Base-by-base conservation (phyloP, 2,888 invertebrate genomes). In the Myopa testacea region DNA sequence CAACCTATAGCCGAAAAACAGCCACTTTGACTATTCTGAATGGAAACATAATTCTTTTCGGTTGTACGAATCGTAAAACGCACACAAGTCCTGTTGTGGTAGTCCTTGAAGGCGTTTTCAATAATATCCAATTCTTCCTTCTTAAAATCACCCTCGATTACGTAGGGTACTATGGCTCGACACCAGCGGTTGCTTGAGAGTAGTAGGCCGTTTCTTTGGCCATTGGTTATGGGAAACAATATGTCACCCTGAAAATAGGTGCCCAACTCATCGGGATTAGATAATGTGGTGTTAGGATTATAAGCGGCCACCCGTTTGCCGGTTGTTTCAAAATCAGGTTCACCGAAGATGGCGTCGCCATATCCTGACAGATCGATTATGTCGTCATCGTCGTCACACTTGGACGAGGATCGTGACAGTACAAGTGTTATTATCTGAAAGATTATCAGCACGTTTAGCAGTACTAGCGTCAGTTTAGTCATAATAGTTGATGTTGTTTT, bases 1-100 rank as follows among this genome's bases (percentile, higher is more conserved):
- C 92, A 91, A 0, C 95, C 95, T 0, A 95, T 93, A 82, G 93
- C 93, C 19, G 95, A 94, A 95, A 95, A 95, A 85, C 95, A 95
- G 0, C 95, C 95, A 0, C 93, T 92, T 67, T 91, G 91, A 6
- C 91, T 90, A 81, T 91, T 93, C 38, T 91, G 92, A 77, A 95
- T 93, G 1, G 91, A 90, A 63, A 95, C 89, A 85, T 94, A 95
- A 86, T 95, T 94, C 4, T 81, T 86, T 84, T 95, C 93, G 0
- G 90, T 90, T 0, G 89, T 90, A 82, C 92, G 91, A 0, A 92
- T 92, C 8, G 92, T 91, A 85, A 95, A 95, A 67, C 92, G 91
- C 6, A 96, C 90, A 83, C 95, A 96, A 0, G 95, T 95, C 82
- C 92, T 90, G 26, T 91, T 78, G 84, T 95, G 94, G 87, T 94